Conservation (phyloP, 2,113 vertebrate species). For the Neofelis nebulosa region DNA sequence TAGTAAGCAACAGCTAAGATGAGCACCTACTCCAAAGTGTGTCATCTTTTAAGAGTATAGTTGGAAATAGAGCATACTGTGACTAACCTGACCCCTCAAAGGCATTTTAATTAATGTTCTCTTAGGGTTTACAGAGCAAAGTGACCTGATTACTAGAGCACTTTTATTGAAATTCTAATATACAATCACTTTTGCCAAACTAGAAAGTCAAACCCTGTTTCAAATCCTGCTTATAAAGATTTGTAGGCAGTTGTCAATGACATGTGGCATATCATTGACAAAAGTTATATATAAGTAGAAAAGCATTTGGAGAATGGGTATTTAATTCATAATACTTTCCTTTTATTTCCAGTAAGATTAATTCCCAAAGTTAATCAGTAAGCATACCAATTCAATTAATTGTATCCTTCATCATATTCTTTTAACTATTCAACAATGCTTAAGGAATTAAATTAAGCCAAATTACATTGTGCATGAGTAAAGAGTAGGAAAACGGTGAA, state of each 20-base stretch:
- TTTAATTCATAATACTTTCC: not conserved
- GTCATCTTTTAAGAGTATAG: not conserved
- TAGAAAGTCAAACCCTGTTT: not conserved
- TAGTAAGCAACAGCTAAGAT: not conserved
- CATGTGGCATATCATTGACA: not conserved
- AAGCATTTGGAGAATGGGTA: not conserved
- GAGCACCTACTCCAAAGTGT: not conserved
- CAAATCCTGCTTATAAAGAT: not conserved
- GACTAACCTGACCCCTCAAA: not conserved
- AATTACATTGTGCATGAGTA: not conserved
- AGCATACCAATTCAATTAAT: not conserved
- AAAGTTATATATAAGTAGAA: not conserved
- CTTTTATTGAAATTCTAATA: not conserved
- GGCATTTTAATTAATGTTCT: not conserved
- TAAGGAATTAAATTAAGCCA: not conserved
- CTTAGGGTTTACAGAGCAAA: not conserved
- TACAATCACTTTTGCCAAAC: not conserved
- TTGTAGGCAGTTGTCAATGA: not conserved
- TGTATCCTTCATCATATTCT: not conserved
- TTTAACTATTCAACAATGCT: not conserved
- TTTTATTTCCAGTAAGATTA: constrained; percentile 2
- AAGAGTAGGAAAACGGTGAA: not conserved
- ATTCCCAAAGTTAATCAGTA: not conserved
- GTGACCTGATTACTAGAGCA: not conserved
- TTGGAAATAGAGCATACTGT: not conserved